Evolutionary conservation across 2,113 vertebrate species (phyloP).

Genomic region (Proterorhinus semilunaris): DNA sequence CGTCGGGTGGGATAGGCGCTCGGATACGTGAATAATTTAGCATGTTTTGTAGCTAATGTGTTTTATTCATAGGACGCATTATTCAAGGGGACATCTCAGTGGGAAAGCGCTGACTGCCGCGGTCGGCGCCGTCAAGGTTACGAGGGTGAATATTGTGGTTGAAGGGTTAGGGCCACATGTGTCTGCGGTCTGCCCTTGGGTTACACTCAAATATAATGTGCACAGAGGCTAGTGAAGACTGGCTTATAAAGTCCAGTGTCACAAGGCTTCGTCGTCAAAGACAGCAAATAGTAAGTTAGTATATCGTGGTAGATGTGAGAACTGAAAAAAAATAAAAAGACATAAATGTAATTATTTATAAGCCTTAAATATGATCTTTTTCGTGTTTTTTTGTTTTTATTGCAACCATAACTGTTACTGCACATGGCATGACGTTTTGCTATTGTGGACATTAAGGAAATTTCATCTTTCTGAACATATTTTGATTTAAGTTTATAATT

Average conservation of each 20-base stretch:
- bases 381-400: too few species aligned
- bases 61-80: slow-evolving; percentile 82
- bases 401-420: too few species aligned
- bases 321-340: too few species aligned
- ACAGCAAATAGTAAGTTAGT: too few species aligned
- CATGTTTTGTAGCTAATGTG: slow-evolving; percentile 79
- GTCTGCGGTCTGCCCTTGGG: slow-evolving; percentile 37
- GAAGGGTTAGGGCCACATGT: background rate
- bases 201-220: background rate
- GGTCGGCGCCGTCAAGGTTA: slow-evolving; percentile 58
- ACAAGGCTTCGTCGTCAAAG: background rate
- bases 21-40: slow-evolving; percentile 81
- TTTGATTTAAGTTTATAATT: too few species aligned
- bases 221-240: background rate
- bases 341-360: too few species aligned
- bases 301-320: too few species aligned
- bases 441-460: too few species aligned
- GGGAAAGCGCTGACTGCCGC: slow-evolving; percentile 68
- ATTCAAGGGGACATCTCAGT: slow-evolving; percentile 71
- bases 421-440: too few species aligned
- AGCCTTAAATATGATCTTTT: too few species aligned
- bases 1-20: slow-evolving; percentile 41
- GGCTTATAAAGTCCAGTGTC: background rate
- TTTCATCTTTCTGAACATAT: too few species aligned
- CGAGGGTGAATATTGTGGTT: slow-evolving; percentile 24